A percentile compares a stretch with the other conserved stretches of the same genome.
These are phyloP conservation scores for Lutjanus argentimaculatus DNA, from an alignment of 2,797 vertebrate species.

Conservation along the genomic window DNA sequence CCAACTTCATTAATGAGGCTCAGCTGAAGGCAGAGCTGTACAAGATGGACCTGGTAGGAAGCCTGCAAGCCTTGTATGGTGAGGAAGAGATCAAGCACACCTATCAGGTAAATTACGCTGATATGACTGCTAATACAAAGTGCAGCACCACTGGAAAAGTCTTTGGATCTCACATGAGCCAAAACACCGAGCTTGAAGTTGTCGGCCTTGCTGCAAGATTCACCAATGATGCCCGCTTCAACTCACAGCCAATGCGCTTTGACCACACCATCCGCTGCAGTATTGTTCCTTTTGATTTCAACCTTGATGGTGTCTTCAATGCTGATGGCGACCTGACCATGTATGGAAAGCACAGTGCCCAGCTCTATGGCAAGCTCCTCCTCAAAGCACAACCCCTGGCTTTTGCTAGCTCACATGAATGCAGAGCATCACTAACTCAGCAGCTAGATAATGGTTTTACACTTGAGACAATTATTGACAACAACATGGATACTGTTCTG, in stretches of 20 bases:
- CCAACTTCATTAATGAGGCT: conserved; percentile 86
- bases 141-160: conserved; percentile 90
- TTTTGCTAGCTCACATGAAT: conserved; percentile 90
- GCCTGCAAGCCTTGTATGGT: conserved; percentile 84
- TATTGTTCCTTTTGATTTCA: conserved; percentile 90
- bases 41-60: conserved; percentile 89
- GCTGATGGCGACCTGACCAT: conserved; percentile 88
- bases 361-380: conserved; percentile 92
- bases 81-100: conserved; percentile 90
- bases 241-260: conserved; percentile 89
- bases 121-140: conserved; percentile 87
- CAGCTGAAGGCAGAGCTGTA: conserved; percentile 87
- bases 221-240: conserved; percentile 87
- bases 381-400: conserved; percentile 91
- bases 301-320: conserved; percentile 88
- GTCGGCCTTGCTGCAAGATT: conserved; percentile 88
- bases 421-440: conserved; percentile 88
- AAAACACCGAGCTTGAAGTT: conserved; percentile 88
- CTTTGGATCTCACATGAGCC: conserved; percentile 86
- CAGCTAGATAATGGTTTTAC: conserved; percentile 72
- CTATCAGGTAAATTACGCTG: conserved; percentile 88
- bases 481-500: conserved; percentile 58
- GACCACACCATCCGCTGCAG: conserved; percentile 86
- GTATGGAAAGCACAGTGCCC: conserved; percentile 89
- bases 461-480: conserved; percentile 67